phyloP scores from a whole-genome alignment of 2,888 invertebrate genomes.

The Tetragonula carbonaria region DNA sequence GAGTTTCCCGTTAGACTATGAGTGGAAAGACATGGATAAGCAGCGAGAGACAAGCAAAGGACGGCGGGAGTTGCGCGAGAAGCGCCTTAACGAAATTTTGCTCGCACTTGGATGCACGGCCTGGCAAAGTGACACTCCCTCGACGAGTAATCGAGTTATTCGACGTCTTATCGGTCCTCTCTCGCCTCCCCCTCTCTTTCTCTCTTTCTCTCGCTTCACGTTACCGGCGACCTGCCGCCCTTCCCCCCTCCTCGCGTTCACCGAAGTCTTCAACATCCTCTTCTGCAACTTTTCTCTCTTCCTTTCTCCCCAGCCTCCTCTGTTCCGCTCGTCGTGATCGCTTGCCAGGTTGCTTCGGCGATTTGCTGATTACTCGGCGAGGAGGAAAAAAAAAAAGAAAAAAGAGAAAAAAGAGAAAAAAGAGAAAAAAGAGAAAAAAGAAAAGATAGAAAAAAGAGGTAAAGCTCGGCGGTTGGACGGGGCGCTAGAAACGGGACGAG shows the following conservation, averaged over 20 bases:
- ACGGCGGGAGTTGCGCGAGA: constrained; percentile 53
- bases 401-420: background rate
- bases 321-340: constrained; percentile 60
- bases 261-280: background rate
- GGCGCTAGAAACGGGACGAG: constrained; percentile 45
- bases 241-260: background rate
- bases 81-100: constrained; percentile 78
- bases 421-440: background rate
- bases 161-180: constrained; percentile 74
- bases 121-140: constrained; percentile 79
- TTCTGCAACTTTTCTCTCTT: constrained; percentile 7
- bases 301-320: constrained; percentile 15
- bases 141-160: constrained; percentile 80
- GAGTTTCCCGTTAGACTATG: constrained; percentile 1
- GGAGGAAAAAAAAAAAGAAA: background rate
- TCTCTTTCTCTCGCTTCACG: constrained; percentile 56
- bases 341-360: constrained; percentile 76
- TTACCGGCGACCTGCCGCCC: constrained; percentile 15
- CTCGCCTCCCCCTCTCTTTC: constrained; percentile 35
- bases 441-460: constrained; percentile 13
- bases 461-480: constrained; percentile 22
- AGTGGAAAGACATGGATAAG: constrained; percentile 46
- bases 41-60: constrained; percentile 52
- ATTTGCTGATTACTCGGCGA: constrained; percentile 79
- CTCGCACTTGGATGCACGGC: constrained; percentile 72